Evolutionary conservation across 2,888 invertebrate species (phyloP).

Genomic region (Sycophila texana): DNA sequence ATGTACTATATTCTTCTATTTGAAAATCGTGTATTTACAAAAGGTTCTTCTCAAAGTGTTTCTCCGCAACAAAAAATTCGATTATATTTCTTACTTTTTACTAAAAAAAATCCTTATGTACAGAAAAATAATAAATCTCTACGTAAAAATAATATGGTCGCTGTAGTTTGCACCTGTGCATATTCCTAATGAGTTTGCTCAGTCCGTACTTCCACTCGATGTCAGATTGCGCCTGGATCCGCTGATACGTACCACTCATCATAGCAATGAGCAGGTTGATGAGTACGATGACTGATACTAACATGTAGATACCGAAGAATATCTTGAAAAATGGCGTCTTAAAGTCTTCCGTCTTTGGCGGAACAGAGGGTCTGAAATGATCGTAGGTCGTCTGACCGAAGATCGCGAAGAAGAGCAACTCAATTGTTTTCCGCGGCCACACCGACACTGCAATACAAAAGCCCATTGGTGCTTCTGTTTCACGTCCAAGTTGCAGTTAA

Average conservation of each 20-base stretch:
- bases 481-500: neutral
- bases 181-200: conserved; percentile 97
- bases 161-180: conserved; percentile 81
- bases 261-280: conserved; percentile 99
- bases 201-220: conserved; percentile 99
- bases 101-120: neutral
- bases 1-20: too few relatives aligned
- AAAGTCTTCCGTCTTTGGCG: conserved; percentile 85
- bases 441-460: conserved; percentile 85
- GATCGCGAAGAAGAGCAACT: conserved; percentile 98
- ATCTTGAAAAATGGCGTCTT: conserved; percentile 92
- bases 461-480: conserved; percentile 1
- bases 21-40: too few relatives aligned
- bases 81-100: too few relatives aligned
- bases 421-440: conserved; percentile 94
- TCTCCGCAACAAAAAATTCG: too few relatives aligned
- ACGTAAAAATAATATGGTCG: neutral
- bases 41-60: too few relatives aligned
- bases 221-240: conserved; percentile 99
- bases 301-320: conserved; percentile 95
- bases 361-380: conserved; percentile 83
- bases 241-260: conserved; percentile 99
- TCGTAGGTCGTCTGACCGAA: conserved; percentile 95
- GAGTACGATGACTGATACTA: conserved; percentile 98
- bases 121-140: too few relatives aligned